Evolutionary conservation across 2,797 vertebrate species (phyloP), one percentile per base, ranked within the genome.

Genomic region (Schizopygopsis malacanthus): DNA sequence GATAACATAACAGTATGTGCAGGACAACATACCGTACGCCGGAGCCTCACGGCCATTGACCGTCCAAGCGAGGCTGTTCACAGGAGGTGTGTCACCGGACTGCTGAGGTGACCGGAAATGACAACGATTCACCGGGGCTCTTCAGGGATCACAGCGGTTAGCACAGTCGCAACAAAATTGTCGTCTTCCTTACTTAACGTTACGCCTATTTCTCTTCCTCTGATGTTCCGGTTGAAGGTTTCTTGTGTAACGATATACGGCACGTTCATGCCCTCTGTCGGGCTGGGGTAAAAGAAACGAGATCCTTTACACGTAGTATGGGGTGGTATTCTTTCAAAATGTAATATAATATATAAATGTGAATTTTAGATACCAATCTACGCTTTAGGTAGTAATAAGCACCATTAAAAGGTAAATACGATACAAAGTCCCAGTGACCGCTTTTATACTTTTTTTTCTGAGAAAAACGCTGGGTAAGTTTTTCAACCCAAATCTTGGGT

Each of bases 21-120:
- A 52, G 59, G 18, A 61, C 37, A 78, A 63, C 75, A 61, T 87
- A 90, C 89, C 89, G 79, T 90, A 43, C 45, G 56, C 37, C 37
- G 87, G 47, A 67, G 83, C 82, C 84, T 72, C 25, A 67, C 43
- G 83, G 86, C 89, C 89, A 89, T 87, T 83, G 87, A 89, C 77
- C 45, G 45, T 84, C 86, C 82, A 52, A 70, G 69, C 61, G 37
- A 72, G 45, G 43, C 28, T 47, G 72, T 80, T 72, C 4, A 61
- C 77, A 79, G 56, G 52, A 45, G 75, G 28, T 45, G 41, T 39
- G 28, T 63, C 67, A 52, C 50, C 78, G 77, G 45, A 70, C 79
- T 28, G 22, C 39, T 59, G 10, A 71, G 63, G 3, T 61, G 43
- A 69, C 37, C n/a, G 39, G 33, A 61, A 63, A 13, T 37, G 43